Base-by-base conservation (phyloP, 1,140 invertebrate species). In the Capitella teleta region DNA sequence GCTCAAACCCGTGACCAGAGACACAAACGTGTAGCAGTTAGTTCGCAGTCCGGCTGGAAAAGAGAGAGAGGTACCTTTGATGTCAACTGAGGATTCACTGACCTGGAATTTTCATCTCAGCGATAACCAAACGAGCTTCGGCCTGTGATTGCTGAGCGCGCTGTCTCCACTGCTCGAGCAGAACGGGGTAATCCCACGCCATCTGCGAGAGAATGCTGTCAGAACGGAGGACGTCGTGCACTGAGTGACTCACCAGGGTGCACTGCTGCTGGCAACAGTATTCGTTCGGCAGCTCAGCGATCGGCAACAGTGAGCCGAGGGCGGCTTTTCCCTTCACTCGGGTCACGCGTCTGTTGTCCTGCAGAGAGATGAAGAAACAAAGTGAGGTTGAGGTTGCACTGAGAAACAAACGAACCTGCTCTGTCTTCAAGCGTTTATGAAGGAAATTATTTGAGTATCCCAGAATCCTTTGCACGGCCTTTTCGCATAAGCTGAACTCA, bases 361-460 rank as follows among this genome's bases (percentile, higher is more conserved):
- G 26, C 37, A 26, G 16, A 41, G 2, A 2, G 6, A 44, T 12
- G 8, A 26, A 36, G 2, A 21, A 40, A 37, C 3, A 34, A 21
- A 19, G 30, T 19, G 18, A 28, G 12, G 5, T 10, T 10, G 14
- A 23, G 14, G 21, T 23, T 12, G 6, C 14, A 49, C 6, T 18
- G 3, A 23, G 12, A 28, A 12, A 24, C 8, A 42, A 6, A 51
- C 50, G 47, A 52, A 67, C 64, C 55, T 63, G 50, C 53, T 70
- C 64, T 19, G 68, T 68, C 49, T 64, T 66, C 2, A 71, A 42
- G 43, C 56, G 57, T 51, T 71, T 71, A 45, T 69, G 67, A 5
- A 71, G 56, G 36, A 71, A 71, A 53, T 71, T 71, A 45, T 71
- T 71, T 5, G 68, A 71, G 46, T 71, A 71, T 34, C 54, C 42